A percentile compares a stretch with the other conserved stretches of the same genome.
These are phyloP conservation scores for Drosophila ananassae DNA, from an alignment of 1,140 invertebrate species.

Conservation along the genomic window DNA sequence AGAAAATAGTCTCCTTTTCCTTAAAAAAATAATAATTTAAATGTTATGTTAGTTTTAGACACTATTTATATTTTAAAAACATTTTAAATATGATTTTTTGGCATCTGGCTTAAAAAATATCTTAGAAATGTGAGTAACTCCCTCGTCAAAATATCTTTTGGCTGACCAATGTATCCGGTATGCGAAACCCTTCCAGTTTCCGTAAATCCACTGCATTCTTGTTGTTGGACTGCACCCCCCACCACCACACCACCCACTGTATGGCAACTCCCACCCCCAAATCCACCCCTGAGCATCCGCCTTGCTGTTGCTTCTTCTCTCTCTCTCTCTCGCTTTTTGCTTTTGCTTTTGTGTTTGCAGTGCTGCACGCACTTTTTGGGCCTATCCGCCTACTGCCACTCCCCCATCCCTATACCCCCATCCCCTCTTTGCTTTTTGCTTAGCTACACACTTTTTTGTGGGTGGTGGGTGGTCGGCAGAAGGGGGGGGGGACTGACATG, in stretches of 20 bases:
- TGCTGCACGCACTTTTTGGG: constrained; percentile 74
- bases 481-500: not conserved
- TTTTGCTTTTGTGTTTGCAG: constrained; percentile 55
- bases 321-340: not conserved
- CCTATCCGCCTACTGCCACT: not conserved
- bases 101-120: not conserved
- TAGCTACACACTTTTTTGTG: constrained; percentile 57
- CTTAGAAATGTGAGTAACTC: not conserved
- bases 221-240: not conserved
- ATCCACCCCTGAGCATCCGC: constrained; percentile 30
- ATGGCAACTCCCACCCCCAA: not conserved
- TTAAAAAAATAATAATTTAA: too few relatives aligned
- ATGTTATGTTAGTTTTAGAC: too few relatives aligned
- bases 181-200: not conserved
- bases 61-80: too few relatives aligned
- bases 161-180: not conserved
- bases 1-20: too few relatives aligned
- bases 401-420: not conserved
- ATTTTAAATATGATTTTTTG: too few relatives aligned
- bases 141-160: not conserved
- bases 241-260: not conserved
- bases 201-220: constrained; percentile 25
- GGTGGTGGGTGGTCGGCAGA: constrained; percentile 4
- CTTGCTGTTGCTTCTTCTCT: constrained; percentile 15
- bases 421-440: constrained; percentile 53